Base-by-base conservation (phyloP, 2,113 vertebrate genomes). In the Nothocercus julius region DNA sequence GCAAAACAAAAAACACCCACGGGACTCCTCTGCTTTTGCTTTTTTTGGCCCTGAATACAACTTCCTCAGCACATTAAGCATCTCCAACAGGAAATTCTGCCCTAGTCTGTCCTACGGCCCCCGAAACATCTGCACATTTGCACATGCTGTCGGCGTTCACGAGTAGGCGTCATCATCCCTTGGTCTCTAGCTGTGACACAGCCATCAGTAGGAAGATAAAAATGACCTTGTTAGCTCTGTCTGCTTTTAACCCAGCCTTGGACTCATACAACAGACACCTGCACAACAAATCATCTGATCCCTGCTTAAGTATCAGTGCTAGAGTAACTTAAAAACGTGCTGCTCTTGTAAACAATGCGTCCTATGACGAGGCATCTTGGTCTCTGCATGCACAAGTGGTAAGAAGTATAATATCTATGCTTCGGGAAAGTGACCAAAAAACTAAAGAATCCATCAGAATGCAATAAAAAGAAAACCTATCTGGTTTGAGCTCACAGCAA, bases 61-160 rank as follows among this genome's bases (percentile, higher is more conserved):
- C 86, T 85, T 93, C 81, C 83, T 93, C 92, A 93, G 85, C 77
- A 96, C 76, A 89, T 21, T 73, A 78, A 25, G 58, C 66, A 45
- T 22, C 83, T 69, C 58, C 21, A 61, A 38, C 72, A 90, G 90
- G 94, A 95, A 95, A 89, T 1, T 7, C 51, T 92, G 83, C 67
- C 69, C 90, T 54, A 82, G 74, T 72, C 56, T 7, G 2, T 53
- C 74, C 66, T 42, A 13, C 30, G 2, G 6, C 47, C 64, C 84
- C 88, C 17, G 4, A 42, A 84, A 89, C 83, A 93, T 68, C 94
- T 96, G 96, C 42, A 56, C 66, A 56, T 82, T 56, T 30, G 27
- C 68, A 82, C 28, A 28, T 1, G 9, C 44, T 47, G 79, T 72
- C 89, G n/a, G 61, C 2, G 0, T 5, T 68, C 80, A 22, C 0